phyloP scores from a whole-genome alignment of 2,888 invertebrate species.

The Leptothorax acervorum region DNA sequence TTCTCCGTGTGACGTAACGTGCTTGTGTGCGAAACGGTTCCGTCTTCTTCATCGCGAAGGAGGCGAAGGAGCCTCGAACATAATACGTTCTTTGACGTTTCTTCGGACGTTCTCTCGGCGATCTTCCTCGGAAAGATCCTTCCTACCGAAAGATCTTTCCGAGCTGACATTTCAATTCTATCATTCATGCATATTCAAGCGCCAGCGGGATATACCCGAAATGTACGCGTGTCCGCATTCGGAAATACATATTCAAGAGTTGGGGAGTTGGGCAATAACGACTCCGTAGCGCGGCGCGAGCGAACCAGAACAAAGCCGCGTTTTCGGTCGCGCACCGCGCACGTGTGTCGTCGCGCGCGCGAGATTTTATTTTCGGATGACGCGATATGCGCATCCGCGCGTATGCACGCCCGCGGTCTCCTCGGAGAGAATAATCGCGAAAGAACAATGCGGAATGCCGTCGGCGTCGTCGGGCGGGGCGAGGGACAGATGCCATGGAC shows the following conservation, averaged over 20 bases:
- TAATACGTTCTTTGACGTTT: no score
- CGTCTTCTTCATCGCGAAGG: background rate
- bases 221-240: background rate
- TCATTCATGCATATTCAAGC: background rate
- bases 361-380: conserved; percentile 45
- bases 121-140: background rate
- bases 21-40: background rate
- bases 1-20: conserved; percentile 20
- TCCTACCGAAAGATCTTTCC: background rate
- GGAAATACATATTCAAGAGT: conserved; percentile 21
- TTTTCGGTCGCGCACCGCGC: conserved; percentile 10
- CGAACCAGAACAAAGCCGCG: conserved; percentile 25
- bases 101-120: background rate
- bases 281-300: background rate
- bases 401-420: background rate
- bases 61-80: background rate
- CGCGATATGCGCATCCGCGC: background rate
- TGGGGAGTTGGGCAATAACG: background rate
- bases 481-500: conserved; percentile 61
- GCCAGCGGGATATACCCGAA: no score
- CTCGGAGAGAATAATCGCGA: conserved; percentile 1
- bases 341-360: conserved; percentile 9
- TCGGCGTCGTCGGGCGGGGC: conserved; percentile 51
- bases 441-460: background rate
- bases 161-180: conserved; percentile 13